Base-by-base conservation (phyloP, 2,797 vertebrate genomes). In the Poecile montanus region DNA sequence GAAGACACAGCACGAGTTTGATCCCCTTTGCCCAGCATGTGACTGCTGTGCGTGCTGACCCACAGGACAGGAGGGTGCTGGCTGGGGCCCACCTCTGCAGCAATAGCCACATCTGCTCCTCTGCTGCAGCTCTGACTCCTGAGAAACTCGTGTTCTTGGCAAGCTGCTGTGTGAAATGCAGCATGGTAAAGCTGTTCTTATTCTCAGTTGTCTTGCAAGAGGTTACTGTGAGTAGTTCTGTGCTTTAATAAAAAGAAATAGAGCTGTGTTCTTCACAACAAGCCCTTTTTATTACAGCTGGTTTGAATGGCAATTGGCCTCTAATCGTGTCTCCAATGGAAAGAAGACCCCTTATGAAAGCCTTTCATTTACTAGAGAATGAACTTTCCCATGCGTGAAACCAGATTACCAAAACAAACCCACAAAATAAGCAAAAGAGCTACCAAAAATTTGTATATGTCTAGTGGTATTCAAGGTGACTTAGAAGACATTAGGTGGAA, bases 221-320 rank as follows among this genome's bases (percentile, higher is more conserved):
- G 88, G 72, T 93, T 95, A 95, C 93, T 78, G 62, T 91, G 82
- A 80, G 87, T 62, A 75, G 68, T 88, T 97, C 92, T 91, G 73
- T 95, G 95, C 97, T 96, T 95, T 91, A 95, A 95, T 95, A 92
- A 93, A 95, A 88, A 96, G 73, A 97, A 94, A 70, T 66, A 91
- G 82, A 96, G 60, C 91, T 95, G 75, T 94, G 51, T 96, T 96
- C 68, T 93, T 93, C 91, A 92, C 93, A 97, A 51, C 45, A 92
- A 95, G 89, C 79, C 71, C 88, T 78, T 95, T 89, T 94, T 96
- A 95, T 95, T 92, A 93, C 93, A 75, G 82, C 97, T 92, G 91
- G 75, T 95, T 96, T 95, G 90, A 96, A 79, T 91, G 74, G 85
- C 77, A 95, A 58, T 94, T 91, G 95, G 95, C 93, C 91, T 95